These are phyloP conservation scores for Stegodyphus dumicola DNA, from an alignment of 1,140 invertebrate species.

Conservation along the genomic window DNA sequence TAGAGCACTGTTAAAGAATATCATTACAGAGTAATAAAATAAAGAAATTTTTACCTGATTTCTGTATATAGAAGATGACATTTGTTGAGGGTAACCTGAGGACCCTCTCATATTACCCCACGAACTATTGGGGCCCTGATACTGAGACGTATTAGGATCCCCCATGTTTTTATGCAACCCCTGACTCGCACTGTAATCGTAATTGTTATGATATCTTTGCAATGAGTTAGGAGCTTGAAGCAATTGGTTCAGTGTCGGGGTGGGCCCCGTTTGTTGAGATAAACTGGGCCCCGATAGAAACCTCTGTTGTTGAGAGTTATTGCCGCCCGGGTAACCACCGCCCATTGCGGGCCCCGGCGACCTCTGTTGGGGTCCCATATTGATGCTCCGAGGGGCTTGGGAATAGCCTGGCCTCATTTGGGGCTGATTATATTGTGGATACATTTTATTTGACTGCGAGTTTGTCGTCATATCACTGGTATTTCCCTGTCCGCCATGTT, in stretches of 20 bases:
- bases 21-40: too few species aligned
- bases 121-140: slow-evolving; percentile 46
- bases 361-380: slow-evolving; percentile 25
- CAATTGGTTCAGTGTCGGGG: slow-evolving; percentile 89
- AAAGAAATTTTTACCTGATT: slow-evolving; percentile 44
- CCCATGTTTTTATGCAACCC: slow-evolving; percentile 41
- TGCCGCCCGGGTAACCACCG: slow-evolving; percentile 8
- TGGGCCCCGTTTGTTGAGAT: slow-evolving; percentile 80
- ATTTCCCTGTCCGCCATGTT: slow-evolving; percentile 54
- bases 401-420: slow-evolving; percentile 43
- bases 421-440: slow-evolving; percentile 50
- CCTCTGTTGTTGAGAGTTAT: slow-evolving; percentile 68
- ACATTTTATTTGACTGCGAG: slow-evolving; percentile 53
- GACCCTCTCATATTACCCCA: slow-evolving; percentile 40
- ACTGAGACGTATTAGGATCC: slow-evolving; percentile 26
- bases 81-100: slow-evolving; percentile 47
- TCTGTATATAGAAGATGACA: slow-evolving; percentile 56
- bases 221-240: slow-evolving; percentile 81
- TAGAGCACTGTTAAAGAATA: too few species aligned
- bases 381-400: background rate
- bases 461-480: slow-evolving; percentile 29
- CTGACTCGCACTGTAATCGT: slow-evolving; percentile 62
- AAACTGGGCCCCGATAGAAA: slow-evolving; percentile 76
- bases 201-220: slow-evolving; percentile 66
- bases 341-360: slow-evolving; percentile 5